Conservation (phyloP, 2,113 vertebrate genomes). For the Nettapus auritus region DNA sequence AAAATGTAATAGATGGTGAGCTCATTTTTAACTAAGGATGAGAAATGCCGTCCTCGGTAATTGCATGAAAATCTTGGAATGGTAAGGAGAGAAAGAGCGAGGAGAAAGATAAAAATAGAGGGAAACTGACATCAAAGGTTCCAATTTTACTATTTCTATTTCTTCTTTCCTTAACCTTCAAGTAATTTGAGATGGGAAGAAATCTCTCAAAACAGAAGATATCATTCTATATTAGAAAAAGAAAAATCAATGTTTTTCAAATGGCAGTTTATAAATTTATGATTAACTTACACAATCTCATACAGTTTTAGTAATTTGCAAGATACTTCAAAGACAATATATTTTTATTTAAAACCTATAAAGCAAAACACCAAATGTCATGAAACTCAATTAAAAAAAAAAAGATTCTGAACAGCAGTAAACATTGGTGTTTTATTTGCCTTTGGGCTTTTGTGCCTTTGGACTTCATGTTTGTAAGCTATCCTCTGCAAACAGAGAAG, state of each 20-base stretch:
- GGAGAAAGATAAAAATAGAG: background rate
- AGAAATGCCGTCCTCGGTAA: background rate
- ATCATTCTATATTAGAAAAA: too few relatives aligned
- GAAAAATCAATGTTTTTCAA: background rate
- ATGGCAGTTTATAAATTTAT: background rate
- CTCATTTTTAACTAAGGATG: background rate
- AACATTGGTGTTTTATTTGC: background rate
- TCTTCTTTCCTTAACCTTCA: background rate
- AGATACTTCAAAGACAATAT: background rate
- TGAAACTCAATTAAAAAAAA: background rate
- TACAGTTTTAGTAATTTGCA: background rate
- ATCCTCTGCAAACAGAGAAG: background rate
- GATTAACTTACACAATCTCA: background rate
- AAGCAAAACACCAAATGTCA: background rate
- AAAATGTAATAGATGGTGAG: background rate
- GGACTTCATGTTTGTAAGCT: background rate
- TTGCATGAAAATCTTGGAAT: background rate
- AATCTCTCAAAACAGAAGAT: background rate
- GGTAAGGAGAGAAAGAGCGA: background rate
- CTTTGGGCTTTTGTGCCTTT: background rate
- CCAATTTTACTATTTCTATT: background rate
- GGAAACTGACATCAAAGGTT: background rate
- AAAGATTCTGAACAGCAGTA: background rate
- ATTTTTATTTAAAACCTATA: background rate
- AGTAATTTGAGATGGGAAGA: background rate